Conservation (phyloP, 2,888 invertebrate genomes). For the Lysandra coridon region DNA sequence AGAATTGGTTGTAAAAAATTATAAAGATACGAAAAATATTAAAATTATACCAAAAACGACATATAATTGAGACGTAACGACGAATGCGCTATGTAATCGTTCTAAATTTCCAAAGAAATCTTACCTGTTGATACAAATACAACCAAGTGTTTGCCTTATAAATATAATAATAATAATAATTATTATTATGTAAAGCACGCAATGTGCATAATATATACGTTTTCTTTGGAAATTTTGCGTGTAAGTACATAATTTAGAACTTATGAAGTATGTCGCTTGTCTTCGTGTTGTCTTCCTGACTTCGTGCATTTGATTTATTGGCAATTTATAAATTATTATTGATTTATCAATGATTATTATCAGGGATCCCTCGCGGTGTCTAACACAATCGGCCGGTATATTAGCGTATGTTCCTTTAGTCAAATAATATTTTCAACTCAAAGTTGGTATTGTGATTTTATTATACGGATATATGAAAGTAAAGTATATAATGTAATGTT, state of each 20-base stretch:
- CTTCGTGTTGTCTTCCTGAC: not conserved
- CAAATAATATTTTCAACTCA: conserved; percentile 67
- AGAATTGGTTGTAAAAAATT: not conserved
- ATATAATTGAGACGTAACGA: not conserved
- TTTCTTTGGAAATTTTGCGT: not conserved
- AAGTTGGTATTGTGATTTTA: conserved; percentile 79
- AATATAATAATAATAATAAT: not conserved
- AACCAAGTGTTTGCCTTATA: not conserved
- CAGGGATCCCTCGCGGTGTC: conserved; percentile 43
- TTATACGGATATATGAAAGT: conserved; percentile 69
- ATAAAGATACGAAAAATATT: not conserved
- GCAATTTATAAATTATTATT: not conserved
- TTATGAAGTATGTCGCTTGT: not conserved
- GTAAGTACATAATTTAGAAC: not conserved
- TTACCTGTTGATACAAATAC: not conserved
- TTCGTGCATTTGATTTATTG: not conserved
- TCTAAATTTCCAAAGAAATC: not conserved
- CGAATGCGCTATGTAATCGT: not conserved
- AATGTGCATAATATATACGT: not conserved
- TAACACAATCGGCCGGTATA: conserved; percentile 47
- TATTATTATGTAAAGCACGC: not conserved
- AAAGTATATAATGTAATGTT: conserved; percentile 53
- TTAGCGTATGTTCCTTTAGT: conserved; percentile 53
- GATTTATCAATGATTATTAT: not conserved
- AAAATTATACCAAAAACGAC: not conserved